A percentile compares a stretch with the other conserved stretches of the same genome.
phyloP scores from a whole-genome alignment of 2,888 invertebrate genomes.

The Mesoligia furuncula region DNA sequence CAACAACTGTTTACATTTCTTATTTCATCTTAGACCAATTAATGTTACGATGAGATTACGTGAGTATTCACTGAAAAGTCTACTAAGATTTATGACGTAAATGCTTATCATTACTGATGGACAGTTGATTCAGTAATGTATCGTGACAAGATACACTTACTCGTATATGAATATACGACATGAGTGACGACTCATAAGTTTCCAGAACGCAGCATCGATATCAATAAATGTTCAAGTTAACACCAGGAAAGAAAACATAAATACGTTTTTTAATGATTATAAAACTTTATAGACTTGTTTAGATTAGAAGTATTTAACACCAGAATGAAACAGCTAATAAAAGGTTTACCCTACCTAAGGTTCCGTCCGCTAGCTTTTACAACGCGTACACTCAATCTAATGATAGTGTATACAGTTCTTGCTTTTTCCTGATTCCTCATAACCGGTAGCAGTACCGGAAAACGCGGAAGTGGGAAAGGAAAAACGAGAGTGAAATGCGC shows the following conservation, averaged over 20 bases:
- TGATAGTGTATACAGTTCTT: constrained; percentile 70
- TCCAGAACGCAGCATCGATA: background rate
- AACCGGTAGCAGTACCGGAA: constrained; percentile 69
- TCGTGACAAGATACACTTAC: constrained; percentile 21
- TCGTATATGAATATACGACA: constrained; percentile 17
- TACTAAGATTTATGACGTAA: constrained; percentile 25
- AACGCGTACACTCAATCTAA: constrained; percentile 62
- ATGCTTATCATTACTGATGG: constrained; percentile 14
- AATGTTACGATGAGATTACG: background rate
- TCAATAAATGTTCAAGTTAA: background rate
- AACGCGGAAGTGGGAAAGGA: constrained; percentile 76
- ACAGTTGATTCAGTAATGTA: constrained; percentile 11
- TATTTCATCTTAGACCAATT: constrained; percentile 6
- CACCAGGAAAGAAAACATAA: background rate
- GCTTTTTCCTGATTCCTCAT: constrained; percentile 78
- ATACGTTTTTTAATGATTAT: background rate
- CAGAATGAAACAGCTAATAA: constrained; percentile 32
- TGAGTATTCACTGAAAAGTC: constrained; percentile 1
- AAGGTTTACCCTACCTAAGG: constrained; percentile 12
- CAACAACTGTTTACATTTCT: constrained; percentile 1
- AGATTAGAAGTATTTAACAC: constrained; percentile 12
- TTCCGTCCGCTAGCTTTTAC: constrained; percentile 49
- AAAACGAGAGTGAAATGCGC: constrained; percentile 78
- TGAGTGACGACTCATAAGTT: constrained; percentile 3
- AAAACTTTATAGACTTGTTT: background rate